Conservation (phyloP, 2,113 vertebrate genomes). For the Motacilla tschutschensis region DNA sequence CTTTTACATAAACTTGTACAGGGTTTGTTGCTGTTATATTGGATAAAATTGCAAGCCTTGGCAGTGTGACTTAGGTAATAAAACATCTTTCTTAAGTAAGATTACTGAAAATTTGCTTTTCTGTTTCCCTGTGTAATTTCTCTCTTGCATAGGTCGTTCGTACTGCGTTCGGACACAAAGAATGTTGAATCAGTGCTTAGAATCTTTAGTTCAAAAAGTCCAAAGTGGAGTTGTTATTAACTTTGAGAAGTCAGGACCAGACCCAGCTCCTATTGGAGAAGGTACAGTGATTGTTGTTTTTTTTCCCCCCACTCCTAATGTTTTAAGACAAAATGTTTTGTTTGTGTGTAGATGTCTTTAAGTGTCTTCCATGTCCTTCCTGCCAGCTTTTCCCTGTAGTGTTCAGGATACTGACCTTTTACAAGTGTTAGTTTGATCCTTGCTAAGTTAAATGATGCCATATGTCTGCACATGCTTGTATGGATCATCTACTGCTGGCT, state of each 20-base stretch:
- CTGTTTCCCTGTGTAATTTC: background rate
- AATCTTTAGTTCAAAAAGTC: conserved; percentile 83
- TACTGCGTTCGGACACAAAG: conserved; percentile 83
- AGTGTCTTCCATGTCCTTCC: background rate
- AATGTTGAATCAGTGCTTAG: conserved; percentile 85
- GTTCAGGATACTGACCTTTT: background rate
- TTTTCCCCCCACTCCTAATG: rapidly evolving
- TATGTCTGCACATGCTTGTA: background rate
- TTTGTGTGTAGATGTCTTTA: background rate
- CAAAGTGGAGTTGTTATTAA: conserved; percentile 85
- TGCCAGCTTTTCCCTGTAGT: background rate
- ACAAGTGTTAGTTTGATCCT: background rate
- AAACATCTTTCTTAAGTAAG: background rate
- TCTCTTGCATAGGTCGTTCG: conserved; percentile 72
- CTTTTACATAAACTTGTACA: background rate
- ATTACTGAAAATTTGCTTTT: background rate
- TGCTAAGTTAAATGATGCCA: background rate
- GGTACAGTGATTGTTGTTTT: conserved; percentile 53
- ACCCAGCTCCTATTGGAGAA: conserved; percentile 76
- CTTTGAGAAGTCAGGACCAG: conserved; percentile 83
- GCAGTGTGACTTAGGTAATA: background rate
- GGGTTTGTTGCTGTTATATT: background rate
- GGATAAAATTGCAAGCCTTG: background rate
- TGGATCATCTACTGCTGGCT: background rate
- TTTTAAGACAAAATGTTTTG: background rate